These are phyloP conservation scores for Sycophaga agraensis DNA, from an alignment of 1,140 invertebrate species.

Conservation along the genomic window DNA sequence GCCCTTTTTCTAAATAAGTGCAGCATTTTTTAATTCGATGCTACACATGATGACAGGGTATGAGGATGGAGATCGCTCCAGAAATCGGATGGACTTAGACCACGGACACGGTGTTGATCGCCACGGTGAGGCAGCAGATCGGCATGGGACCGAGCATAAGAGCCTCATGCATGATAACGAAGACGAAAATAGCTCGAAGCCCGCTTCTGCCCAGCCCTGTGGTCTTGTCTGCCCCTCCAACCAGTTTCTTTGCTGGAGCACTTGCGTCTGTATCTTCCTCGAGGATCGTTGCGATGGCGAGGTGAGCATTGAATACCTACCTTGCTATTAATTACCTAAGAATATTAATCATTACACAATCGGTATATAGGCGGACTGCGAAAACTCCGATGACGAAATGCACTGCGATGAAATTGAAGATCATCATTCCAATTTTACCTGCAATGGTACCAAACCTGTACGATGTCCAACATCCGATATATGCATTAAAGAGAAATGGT, in stretches of 20 bases:
- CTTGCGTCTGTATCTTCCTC: conserved; percentile 63
- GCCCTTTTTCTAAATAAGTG: too few species aligned
- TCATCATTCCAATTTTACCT: conserved; percentile 55
- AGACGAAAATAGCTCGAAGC: neutral
- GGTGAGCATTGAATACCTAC: conserved; percentile 32
- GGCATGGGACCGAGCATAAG: conserved; percentile 36
- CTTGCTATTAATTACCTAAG: too few species aligned
- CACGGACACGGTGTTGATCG: conserved; percentile 36
- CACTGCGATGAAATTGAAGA: conserved; percentile 60
- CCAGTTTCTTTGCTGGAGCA: conserved; percentile 61
- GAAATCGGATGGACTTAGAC: conserved; percentile 33
- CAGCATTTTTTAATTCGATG: too few species aligned
- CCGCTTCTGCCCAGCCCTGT: conserved; percentile 51
- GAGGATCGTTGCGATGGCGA: conserved; percentile 43
- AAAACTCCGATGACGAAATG: conserved; percentile 68
- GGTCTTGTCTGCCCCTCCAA: conserved; percentile 52
- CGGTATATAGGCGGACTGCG: conserved; percentile 60
- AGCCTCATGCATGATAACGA: conserved; percentile 29
- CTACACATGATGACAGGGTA: too few species aligned
- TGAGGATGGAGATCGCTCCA: conserved; percentile 30
- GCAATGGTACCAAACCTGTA: conserved; percentile 63
- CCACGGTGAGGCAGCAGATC: conserved; percentile 30
- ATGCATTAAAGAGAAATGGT: conserved; percentile 76
- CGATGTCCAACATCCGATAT: conserved; percentile 69
- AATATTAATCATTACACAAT: too few species aligned